Base-by-base conservation (phyloP, 2,113 vertebrate genomes). In the Probosciger aterrimus region DNA sequence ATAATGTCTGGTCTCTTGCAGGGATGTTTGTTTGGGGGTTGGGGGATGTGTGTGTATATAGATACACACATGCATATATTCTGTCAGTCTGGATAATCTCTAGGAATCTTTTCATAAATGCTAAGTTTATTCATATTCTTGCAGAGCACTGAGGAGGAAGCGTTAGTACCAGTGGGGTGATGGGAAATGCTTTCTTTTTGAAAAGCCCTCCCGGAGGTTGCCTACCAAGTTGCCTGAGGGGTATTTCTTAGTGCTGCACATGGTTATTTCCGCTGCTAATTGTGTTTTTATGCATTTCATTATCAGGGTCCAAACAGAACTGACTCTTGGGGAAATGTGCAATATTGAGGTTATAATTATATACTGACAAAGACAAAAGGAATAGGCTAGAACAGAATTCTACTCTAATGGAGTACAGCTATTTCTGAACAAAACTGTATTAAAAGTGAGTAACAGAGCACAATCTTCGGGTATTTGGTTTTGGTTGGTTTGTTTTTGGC, bases 241-340 rank as follows among this genome's bases (percentile, higher is more conserved):
- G 55, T 88, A 43, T 96, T 93, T 94, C 93, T 93, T 96, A 95
- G 90, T 95, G 97, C 97, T 95, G 94, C 82, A 83, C 91, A 37
- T 96, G 76, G 88, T 96, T 74, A 71, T 96, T 97, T 97, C 97
- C 14, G 98, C 98, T 98, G 97, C 98, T 98, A 97, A 96, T 96
- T 92, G 84, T 44, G 78, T 97, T 96, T 97, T 97, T 97, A 96
- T 94, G 95, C 97, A 98, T 98, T 98, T 98, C 96, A 95, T 97
- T 95, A 97, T 98, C 97, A 97, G 98, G 97, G 98, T 98, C 98
- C 97, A 97, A 96, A 96, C 84, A 94, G 97, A 97, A 97, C 97
- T 90, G 96, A 95, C 95, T 95, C 78, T 91, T 98, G 94, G 97
- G 97, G 91, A 92, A 95, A 82, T 15, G 97, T 98, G 98, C 98